phyloP scores from a whole-genome alignment of 2,797 vertebrate species.

The Sparidentex hasta region DNA sequence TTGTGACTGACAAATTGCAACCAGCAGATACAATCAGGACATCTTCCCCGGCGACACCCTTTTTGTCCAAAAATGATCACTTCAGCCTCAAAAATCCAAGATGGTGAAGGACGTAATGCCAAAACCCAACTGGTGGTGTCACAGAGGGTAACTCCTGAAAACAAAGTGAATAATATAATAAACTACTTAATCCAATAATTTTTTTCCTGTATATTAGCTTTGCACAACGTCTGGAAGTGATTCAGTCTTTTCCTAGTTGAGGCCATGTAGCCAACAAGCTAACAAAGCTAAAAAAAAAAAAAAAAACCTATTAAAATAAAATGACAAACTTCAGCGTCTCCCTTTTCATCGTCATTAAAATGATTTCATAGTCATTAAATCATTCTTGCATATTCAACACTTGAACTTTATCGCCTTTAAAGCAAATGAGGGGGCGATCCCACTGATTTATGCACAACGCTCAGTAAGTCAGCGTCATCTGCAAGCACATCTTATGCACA shows the following conservation, averaged over 20 bases:
- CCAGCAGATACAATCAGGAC: no score
- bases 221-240: background rate
- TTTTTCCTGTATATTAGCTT: background rate
- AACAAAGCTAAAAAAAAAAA: background rate
- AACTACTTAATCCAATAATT: no score
- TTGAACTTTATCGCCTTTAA: background rate
- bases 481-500: background rate
- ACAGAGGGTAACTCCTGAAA: no score
- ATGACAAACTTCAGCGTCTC: background rate
- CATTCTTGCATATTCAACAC: slow-evolving; percentile 7
- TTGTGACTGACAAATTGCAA: no score
- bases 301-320: background rate
- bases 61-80: no score
- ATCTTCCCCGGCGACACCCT: no score
- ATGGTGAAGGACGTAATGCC: no score
- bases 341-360: background rate
- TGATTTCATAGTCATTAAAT: background rate
- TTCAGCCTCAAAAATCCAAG: no score
- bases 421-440: background rate
- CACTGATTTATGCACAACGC: slow-evolving; percentile 6
- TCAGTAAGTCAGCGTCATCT: background rate
- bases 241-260: background rate
- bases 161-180: no score
- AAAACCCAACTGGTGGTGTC: no score
- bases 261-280: background rate